phyloP scores from a whole-genome alignment of 2,113 vertebrate species.

The Chrysochloris asiatica region DNA sequence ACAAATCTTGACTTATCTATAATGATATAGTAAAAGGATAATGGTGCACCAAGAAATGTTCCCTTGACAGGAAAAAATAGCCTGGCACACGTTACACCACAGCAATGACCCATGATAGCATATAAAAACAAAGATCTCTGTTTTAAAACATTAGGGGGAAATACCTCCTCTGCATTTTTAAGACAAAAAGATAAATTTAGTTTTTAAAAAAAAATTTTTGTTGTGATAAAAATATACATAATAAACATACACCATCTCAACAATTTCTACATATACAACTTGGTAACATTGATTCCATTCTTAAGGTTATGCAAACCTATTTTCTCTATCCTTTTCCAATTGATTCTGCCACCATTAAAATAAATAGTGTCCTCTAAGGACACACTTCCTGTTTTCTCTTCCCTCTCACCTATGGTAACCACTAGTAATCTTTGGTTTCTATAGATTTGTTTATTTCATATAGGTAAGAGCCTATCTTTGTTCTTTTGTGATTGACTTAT shows the following conservation, averaged over 20 bases:
- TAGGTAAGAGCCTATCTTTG: background rate
- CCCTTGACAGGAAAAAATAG: background rate
- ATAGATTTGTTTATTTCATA: background rate
- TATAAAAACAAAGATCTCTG: slow-evolving; percentile 29
- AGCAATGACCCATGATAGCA: background rate
- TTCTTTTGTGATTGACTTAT: background rate
- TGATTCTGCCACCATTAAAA: background rate
- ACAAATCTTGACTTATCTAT: background rate
- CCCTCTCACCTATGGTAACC: background rate
- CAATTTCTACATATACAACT: background rate
- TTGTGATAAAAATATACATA: background rate
- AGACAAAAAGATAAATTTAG: background rate
- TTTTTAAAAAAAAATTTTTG: background rate
- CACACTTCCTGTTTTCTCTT: background rate
- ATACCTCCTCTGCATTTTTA: background rate
- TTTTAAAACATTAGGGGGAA: slow-evolving; percentile 37
- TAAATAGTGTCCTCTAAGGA: too few species aligned
- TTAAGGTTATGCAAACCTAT: background rate
- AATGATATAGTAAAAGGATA: background rate
- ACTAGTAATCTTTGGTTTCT: background rate
- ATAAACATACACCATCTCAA: background rate
- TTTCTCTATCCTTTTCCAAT: background rate
- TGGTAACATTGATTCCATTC: background rate
- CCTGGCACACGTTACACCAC: background rate
- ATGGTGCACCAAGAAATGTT: background rate